Percentiles rank a stretch among this genome's conserved stretches.
Evolutionary conservation across 2,113 vertebrate species (phyloP).

Genomic region (Sarotherodon lohbergeri): DNA sequence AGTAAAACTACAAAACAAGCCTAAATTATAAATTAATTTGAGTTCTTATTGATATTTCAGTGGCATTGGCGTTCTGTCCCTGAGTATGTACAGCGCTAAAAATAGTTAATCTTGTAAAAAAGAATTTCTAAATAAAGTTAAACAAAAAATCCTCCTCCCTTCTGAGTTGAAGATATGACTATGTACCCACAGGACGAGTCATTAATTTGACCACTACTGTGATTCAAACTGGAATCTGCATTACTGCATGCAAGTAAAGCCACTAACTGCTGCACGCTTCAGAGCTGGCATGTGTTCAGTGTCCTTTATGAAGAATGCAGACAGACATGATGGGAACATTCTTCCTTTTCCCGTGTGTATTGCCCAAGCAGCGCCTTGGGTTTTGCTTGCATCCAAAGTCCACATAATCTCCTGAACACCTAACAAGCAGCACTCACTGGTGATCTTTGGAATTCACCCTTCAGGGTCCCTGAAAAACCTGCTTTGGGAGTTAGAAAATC

Average conservation of each 20-base stretch:
- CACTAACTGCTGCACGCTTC: not conserved
- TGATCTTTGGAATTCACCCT: not conserved
- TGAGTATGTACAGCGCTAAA: not conserved
- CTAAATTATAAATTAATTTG: not conserved
- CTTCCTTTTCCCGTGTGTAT: conserved; percentile 18
- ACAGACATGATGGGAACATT: conserved; percentile 58
- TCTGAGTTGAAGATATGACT: not conserved
- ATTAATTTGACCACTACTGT: not conserved
- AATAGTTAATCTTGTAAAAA: not conserved
- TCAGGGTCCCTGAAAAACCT: not conserved
- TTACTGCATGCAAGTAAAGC: not conserved
- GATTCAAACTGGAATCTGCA: not conserved
- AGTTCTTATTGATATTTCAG: not conserved
- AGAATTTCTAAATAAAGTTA: not conserved
- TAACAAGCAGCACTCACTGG: not conserved
- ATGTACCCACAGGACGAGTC: not conserved
- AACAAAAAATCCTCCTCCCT: not conserved
- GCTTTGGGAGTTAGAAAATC: not conserved
- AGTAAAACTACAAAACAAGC: not conserved
- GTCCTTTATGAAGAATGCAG: not conserved
- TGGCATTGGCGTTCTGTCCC: not conserved
- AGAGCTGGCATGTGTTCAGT: conserved; percentile 11
- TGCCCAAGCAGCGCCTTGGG: not conserved
- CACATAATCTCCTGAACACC: not conserved
- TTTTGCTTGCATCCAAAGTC: conserved; percentile 6